phyloP scores from a whole-genome alignment of 2,797 vertebrate genomes.

The Poecilia velifera region DNA sequence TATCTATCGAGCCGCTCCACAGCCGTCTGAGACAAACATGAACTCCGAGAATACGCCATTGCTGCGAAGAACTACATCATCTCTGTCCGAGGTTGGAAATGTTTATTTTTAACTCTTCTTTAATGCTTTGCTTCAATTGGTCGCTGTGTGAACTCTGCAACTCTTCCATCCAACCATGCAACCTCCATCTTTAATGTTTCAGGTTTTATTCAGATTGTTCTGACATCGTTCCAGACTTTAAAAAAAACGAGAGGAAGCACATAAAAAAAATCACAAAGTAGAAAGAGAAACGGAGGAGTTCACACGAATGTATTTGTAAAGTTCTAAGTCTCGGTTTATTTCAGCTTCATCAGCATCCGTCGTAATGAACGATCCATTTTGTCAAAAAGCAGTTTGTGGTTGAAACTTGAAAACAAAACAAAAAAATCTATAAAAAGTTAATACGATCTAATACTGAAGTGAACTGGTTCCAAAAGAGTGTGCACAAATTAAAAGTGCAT shows the following conservation, averaged over 20 bases:
- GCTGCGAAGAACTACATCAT: conserved; percentile 25
- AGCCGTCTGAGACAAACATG: conserved; percentile 31
- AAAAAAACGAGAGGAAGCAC: too few relatives aligned
- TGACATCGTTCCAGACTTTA: too few relatives aligned
- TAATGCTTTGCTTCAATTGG: background rate
- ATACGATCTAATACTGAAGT: background rate
- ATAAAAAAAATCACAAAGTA: too few relatives aligned
- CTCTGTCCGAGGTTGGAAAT: conserved; percentile 51
- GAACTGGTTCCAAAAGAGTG: background rate
- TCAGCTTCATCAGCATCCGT: too few relatives aligned
- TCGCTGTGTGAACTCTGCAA: background rate
- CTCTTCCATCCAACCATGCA: background rate
- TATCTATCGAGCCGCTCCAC: background rate
- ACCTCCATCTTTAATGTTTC: background rate
- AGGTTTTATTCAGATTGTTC: background rate
- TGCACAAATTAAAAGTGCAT: background rate
- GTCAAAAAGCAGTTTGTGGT: background rate
- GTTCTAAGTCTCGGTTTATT: too few relatives aligned
- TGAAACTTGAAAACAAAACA: background rate
- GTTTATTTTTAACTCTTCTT: background rate
- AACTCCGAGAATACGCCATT: conserved; percentile 52
- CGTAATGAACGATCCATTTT: too few relatives aligned
- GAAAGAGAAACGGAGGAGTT: too few relatives aligned
- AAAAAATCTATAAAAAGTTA: background rate
- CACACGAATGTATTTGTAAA: too few relatives aligned